Evolutionary conservation across 2,888 invertebrate species (phyloP).

Genomic region (Acleris holmiana): DNA sequence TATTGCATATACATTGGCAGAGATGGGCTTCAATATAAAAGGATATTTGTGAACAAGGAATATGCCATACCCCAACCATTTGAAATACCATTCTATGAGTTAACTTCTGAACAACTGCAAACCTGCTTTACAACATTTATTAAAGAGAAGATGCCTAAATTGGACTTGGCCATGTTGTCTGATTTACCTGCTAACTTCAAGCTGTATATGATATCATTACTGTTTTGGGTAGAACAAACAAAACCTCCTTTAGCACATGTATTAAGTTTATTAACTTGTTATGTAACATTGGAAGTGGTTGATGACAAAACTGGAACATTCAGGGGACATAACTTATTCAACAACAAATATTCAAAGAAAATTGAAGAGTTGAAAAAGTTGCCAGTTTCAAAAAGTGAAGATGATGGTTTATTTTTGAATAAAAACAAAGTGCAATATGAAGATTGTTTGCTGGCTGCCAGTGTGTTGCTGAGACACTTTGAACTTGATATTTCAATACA

Average conservation of each 20-base stretch:
- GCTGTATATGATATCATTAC: conserved; percentile 82
- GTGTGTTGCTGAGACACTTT: conserved; percentile 84
- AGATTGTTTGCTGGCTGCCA: conserved; percentile 85
- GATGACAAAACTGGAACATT: conserved; percentile 84
- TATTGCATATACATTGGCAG: conserved; percentile 67
- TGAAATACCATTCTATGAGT: conserved; percentile 53
- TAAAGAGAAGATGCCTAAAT: conserved; percentile 62
- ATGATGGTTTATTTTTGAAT: conserved; percentile 66
- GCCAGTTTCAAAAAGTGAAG: conserved; percentile 40
- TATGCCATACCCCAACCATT: conserved; percentile 53
- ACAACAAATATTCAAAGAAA: conserved; percentile 70
- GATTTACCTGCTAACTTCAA: conserved; percentile 84
- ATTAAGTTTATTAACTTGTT: conserved; percentile 84
- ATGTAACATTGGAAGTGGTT: conserved; percentile 83
- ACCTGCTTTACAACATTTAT: conserved; percentile 78
- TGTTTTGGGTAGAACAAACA: conserved; percentile 85
- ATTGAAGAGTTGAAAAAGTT: conserved; percentile 60
- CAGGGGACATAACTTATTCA: conserved; percentile 75
- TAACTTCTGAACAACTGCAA: conserved; percentile 58
- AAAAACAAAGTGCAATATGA: conserved; percentile 80
- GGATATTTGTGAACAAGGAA: conserved; percentile 56
- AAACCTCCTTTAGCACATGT: conserved; percentile 74
- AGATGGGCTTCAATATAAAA: conserved; percentile 61
- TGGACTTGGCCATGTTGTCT: conserved; percentile 64
- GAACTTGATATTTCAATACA: conserved; percentile 82